These are phyloP conservation scores for Callaeas wilsoni DNA, from an alignment of 2,113 vertebrate genomes.

Conservation along the genomic window DNA sequence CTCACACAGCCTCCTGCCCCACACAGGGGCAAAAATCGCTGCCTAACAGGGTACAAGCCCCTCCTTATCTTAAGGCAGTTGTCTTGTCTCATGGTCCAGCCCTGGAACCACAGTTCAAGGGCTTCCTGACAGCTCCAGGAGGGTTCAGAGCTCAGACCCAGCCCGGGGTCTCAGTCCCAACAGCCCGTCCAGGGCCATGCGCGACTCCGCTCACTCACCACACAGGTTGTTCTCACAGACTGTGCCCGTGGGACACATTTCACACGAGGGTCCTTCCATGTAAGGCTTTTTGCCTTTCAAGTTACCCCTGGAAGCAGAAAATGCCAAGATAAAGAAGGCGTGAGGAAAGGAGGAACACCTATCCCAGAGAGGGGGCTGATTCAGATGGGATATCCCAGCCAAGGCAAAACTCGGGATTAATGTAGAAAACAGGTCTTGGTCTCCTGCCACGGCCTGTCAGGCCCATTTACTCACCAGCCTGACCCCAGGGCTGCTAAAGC, in stretches of 20 bases:
- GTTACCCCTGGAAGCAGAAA: constrained; percentile 64
- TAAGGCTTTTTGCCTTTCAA: constrained; percentile 61
- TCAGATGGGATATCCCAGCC: neutral
- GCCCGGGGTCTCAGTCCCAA: neutral
- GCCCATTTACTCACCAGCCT: neutral
- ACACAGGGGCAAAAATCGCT: neutral
- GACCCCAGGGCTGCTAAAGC: neutral
- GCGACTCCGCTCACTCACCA: constrained; percentile 36
- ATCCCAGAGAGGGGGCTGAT: neutral
- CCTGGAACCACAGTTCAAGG: neutral
- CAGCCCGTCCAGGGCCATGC: neutral
- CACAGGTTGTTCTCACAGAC: constrained; percentile 64
- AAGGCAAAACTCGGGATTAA: neutral
- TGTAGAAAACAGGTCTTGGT: neutral
- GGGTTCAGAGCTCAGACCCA: neutral
- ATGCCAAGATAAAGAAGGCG: neutral
- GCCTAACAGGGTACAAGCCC: neutral
- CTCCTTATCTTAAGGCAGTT: neutral
- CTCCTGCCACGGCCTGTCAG: neutral
- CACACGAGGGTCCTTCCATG: constrained; percentile 56
- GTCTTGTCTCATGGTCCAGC: neutral
- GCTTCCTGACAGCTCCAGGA: neutral
- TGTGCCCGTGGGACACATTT: constrained; percentile 40
- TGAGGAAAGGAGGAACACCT: neutral
- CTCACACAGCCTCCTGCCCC: no score